A percentile compares a stretch with the other conserved stretches of the same genome.
phyloP scores from a whole-genome alignment of 2,888 invertebrate species.

The Phyllotreta cruciferae region DNA sequence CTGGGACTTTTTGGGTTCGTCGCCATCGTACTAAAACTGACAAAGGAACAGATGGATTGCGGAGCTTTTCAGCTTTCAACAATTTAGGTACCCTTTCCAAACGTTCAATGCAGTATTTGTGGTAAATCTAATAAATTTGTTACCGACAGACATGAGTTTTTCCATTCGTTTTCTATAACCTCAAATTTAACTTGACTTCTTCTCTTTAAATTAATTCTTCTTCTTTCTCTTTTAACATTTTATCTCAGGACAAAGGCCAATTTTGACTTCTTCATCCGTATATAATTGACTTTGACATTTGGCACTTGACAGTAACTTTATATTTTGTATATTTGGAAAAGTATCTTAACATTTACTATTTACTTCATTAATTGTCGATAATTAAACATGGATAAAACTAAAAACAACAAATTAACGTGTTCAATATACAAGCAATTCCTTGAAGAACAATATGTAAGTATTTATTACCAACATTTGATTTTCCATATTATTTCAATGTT shows the following conservation, averaged over 20 bases:
- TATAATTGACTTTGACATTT: too few species aligned
- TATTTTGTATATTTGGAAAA: too few species aligned
- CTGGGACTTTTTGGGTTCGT: conserved; percentile 52
- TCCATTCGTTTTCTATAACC: conserved; percentile 37
- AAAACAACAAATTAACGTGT: neutral
- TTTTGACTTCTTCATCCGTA: too few species aligned
- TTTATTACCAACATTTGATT: neutral
- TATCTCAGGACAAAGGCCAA: too few species aligned
- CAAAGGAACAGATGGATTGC: conserved; percentile 30
- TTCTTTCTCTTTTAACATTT: too few species aligned
- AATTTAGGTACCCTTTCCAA: conserved; percentile 45
- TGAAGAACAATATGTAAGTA: conserved; percentile 16
- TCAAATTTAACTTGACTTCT: conserved; percentile 22
- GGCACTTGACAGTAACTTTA: too few species aligned
- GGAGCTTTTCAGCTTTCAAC: conserved; percentile 34
- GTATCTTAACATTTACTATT: too few species aligned
- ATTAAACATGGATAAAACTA: conserved; percentile 7
- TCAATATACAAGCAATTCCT: conserved; percentile 1
- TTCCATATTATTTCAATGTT: neutral
- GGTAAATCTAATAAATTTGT: conserved; percentile 30
- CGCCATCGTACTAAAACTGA: conserved; percentile 57
- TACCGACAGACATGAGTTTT: conserved; percentile 31
- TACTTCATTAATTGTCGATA: neutral
- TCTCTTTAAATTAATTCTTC: too few species aligned
- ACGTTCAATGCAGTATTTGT: conserved; percentile 27